Conservation (phyloP, 2,797 vertebrate genomes). For the Trachurus trachurus region DNA sequence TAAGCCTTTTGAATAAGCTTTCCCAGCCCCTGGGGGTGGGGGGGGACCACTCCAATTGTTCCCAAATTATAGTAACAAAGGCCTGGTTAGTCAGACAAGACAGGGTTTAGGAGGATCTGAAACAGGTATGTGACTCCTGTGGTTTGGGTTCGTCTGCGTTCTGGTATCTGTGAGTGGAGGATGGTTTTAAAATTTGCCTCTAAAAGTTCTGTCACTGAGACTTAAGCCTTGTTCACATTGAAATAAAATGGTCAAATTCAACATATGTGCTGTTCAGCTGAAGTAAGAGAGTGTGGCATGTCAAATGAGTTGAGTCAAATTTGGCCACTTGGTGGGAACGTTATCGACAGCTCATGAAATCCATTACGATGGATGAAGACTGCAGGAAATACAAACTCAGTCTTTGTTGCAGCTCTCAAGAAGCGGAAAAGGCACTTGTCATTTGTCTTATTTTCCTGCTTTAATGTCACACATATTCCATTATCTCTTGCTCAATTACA, state of each 20-base stretch:
- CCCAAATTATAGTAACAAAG: not conserved
- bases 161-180: slow-evolving; percentile 50
- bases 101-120: slow-evolving; percentile 48
- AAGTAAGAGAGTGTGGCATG: not conserved
- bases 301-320: not conserved
- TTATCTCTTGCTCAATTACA: not conserved
- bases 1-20: slow-evolving; percentile 12
- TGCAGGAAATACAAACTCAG: not conserved
- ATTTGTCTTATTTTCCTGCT: not conserved
- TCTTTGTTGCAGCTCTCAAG: not conserved
- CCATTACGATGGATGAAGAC: no score
- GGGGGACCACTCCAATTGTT: not conserved
- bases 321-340: not conserved
- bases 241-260: not conserved
- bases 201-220: slow-evolving; percentile 49
- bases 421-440: not conserved
- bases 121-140: slow-evolving; percentile 52
- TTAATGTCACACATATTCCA: not conserved
- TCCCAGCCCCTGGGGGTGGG: no score
- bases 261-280: not conserved
- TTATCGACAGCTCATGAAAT: no score
- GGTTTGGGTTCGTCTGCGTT: slow-evolving; percentile 53
- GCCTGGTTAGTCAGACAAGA: not conserved
- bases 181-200: slow-evolving; percentile 68
- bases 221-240: not conserved